Base-by-base conservation (phyloP, 1,140 invertebrate genomes). In the Anadara kagoshimensis region DNA sequence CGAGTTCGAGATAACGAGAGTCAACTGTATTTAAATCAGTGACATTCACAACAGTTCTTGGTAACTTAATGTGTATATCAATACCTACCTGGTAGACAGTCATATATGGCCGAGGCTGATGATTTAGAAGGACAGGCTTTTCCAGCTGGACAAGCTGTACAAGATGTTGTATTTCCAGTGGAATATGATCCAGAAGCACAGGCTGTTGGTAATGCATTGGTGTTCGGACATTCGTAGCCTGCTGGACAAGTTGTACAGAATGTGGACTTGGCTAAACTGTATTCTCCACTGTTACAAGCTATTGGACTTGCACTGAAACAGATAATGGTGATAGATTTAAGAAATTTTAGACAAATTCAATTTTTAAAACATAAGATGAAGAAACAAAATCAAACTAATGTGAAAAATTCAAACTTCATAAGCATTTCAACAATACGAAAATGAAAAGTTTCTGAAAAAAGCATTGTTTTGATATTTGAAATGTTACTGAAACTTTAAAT, bases 161-260 rank as follows among this genome's bases (percentile, higher is more conserved):
- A 88, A 3, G 59, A 14, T 11, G 73, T 78, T 22, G 69, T 61
- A 26, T 78, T 72, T 11, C 79, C 84, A 1, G 18, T 63, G 49
- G 82, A 77, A 62, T 83, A 87, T 0, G 69, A 78, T 2, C 87
- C 87, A 0, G 82, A 22, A 5, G 61, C 51, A 64, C 87, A 88
- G n/a, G 72, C 69, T 1, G 58, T 57, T 12, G 85, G 85, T 5
- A 57, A 4, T n/a, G 72, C 74, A 29, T 22, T 76, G 5, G 81
- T 71, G 11, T 73, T 78, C 1, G 81, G 12, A 78, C 87, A 88
- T 22, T 65, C 26, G 41, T 82, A 86, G 11, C 87, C 86, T n/a
- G 85, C 76, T 24, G 86, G 87, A 73, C 87, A 88, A 0, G 44
- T 22, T 0, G 76, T 83, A 70, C 87, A 88, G 20, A 65, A 61